Percentiles rank a stretch among this genome's conserved stretches.
phyloP scores from a whole-genome alignment of 2,113 vertebrate species.

The Rhabdornis inornatus region DNA sequence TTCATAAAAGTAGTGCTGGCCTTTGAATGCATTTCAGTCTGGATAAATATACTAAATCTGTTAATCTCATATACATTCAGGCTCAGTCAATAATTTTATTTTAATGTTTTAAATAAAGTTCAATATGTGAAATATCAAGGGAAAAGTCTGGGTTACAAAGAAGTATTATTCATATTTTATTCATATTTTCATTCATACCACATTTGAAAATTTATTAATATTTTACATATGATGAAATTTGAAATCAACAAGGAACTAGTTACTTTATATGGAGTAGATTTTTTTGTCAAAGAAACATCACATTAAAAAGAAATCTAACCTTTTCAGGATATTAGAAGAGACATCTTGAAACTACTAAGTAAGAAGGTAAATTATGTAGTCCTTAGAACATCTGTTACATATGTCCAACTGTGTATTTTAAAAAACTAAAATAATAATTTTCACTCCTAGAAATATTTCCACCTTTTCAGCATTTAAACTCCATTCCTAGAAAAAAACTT shows the following conservation, averaged over 20 bases:
- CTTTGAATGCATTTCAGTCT: neutral
- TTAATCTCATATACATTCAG: neutral
- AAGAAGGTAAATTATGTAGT: neutral
- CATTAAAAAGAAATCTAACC: neutral
- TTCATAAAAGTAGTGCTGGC: neutral
- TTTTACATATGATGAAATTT: neutral
- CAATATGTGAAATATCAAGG: neutral
- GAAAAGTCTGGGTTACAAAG: neutral
- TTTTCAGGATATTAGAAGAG: neutral
- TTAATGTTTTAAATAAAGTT: neutral
- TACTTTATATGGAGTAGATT: fast-evolving
- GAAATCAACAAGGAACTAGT: neutral
- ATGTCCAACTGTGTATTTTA: neutral
- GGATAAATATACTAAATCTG: neutral
- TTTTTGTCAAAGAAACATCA: neutral
- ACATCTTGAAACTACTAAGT: neutral
- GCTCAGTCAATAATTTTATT: neutral
- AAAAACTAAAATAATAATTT: neutral
- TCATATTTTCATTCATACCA: too few species aligned
- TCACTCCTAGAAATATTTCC: neutral
- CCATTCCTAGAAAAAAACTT: neutral
- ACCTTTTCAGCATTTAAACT: neutral
- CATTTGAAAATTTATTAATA: neutral
- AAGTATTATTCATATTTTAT: too few species aligned
- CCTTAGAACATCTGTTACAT: neutral